Evolutionary conservation across 1,140 invertebrate genomes (phyloP), one percentile per base, ranked within the genome.

Genomic region (Brachionus rubens): DNA sequence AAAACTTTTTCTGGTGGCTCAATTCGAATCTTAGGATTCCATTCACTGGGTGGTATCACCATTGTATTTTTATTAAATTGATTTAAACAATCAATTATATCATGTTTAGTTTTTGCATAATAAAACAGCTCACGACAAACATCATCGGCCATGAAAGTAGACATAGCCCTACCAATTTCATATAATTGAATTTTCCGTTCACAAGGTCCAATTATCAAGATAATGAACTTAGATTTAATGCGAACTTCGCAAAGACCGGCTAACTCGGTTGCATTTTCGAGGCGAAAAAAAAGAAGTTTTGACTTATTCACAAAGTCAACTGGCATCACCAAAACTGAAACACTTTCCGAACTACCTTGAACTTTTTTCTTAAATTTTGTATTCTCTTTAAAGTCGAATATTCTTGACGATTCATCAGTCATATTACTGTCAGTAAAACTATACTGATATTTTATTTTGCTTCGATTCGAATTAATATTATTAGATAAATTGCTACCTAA

Each of bases 31-130:
- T 76, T 78, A 10, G 84, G 80, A 77, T 82, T 81, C 82, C 84
- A 86, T 75, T 81, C 83, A 41, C 80, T 81, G 33, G 86, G 83
- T 43, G 86, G 85, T 36, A 86, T 80, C 19, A 87, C 80, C 21
- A 82, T 82, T 26, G 81, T 78, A 1, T 79, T 78, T 41, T 84
- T 78, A 12, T 86, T 65, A 77, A 86, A 86, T 50, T 80, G 76
- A 77, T 87, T 85, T 4, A 86, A 68, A 6, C 80, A 83, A 43
- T 80, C 79, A n/a, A 86, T 56, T 16, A 86, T 56, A 48, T 85
- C 80, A n/a, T 26, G 26, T 56, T 47, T 1, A 28, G n/a, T 72
- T 14, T 16, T 36, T 30, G 41, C 24, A 7, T 7, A 12, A n/a
- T 65, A 65, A 21, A 41, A 10, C 40, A 16, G 7, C 24, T 28